A percentile compares a stretch with the other conserved stretches of the same genome.
Evolutionary conservation across 2,888 invertebrate genomes (phyloP).

Genomic region (Pterobdella sp.): DNA sequence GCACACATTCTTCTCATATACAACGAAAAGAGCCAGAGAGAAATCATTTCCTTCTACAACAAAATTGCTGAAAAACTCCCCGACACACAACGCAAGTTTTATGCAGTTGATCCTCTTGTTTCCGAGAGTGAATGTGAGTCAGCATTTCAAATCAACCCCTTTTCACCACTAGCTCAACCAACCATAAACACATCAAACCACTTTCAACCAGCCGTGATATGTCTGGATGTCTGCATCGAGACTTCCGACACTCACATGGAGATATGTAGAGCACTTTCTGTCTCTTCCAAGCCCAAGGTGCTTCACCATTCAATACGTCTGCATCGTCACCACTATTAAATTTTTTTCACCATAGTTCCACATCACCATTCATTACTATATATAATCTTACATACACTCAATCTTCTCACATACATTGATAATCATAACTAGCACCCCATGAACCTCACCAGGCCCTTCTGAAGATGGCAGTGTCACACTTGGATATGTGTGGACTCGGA

Average conservation of each 20-base stretch:
- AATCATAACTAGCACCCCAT: background rate
- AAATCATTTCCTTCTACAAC: conserved; percentile 44
- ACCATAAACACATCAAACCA: background rate
- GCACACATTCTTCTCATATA: conserved; percentile 47
- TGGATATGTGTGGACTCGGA: conserved; percentile 46
- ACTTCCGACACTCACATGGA: conserved; percentile 44
- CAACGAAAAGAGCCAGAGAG: conserved; percentile 45
- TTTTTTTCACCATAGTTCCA: background rate
- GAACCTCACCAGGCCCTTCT: conserved; percentile 42
- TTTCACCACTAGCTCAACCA: background rate
- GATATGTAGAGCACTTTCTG: conserved; percentile 45
- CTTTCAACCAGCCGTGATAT: conserved; percentile 8
- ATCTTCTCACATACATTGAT: background rate
- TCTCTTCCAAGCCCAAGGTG: conserved; percentile 41
- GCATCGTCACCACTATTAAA: background rate
- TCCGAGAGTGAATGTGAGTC: conserved; percentile 25
- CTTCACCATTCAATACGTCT: background rate
- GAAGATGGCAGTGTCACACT: conserved; percentile 41
- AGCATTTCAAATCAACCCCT: background rate
- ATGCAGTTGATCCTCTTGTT: conserved; percentile 40
- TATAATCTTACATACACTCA: background rate
- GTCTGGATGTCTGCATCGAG: conserved; percentile 44
- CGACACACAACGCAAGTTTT: conserved; percentile 30
- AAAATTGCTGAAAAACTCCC: conserved; percentile 41
- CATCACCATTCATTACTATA: background rate